Evolutionary conservation across 1,140 invertebrate species (phyloP), one percentile per base, ranked within the genome.

Genomic region (Notospermus geniculatus): DNA sequence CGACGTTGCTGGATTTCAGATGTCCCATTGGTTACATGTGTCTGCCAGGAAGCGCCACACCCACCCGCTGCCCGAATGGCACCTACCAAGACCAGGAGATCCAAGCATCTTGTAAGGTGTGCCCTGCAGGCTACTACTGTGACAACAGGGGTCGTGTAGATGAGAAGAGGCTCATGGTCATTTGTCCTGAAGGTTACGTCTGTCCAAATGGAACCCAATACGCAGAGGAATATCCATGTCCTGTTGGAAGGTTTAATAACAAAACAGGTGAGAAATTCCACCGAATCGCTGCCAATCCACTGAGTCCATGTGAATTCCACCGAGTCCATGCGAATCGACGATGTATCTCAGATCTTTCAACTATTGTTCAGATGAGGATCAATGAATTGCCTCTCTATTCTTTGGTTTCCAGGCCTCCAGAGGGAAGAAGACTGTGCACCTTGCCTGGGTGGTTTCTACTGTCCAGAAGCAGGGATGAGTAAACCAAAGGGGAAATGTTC

Each of bases 81-180:
- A 70, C 76, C 0, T 77, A 79, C 62, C 77, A 79, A 56, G 69
- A 73, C 29, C 60, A 64, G 52, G 67, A 63, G n/a, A 71, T 72
- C 0, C 73, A 76, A 57, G 54, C 59, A 17, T 52, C 57, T 9
- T 79, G 77, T 67, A 69, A 70, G 19, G 50, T 54, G 1, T 79
- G 77, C 67, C 74, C 72, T 17, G 68, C 77, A 1, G 73, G 75
- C 17, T 77, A 77, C 43, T 72, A 70, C 69, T 77, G 75, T 70
- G 75, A 77, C 63, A 77, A 77, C 65, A 77, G 72, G 13, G 62
- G 69, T 52, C 32, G 41, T 28, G 75, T 74, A 36, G 56, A 69
- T 19, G 67, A 75, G 25, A 70, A 73, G 65, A 77, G 76, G 62
- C 64, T 67, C 7, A 72, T 74, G 43, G 74, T 72, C 0, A 39